These are phyloP conservation scores for Macaria liturata DNA, from an alignment of 2,888 invertebrate genomes.

Conservation along the genomic window DNA sequence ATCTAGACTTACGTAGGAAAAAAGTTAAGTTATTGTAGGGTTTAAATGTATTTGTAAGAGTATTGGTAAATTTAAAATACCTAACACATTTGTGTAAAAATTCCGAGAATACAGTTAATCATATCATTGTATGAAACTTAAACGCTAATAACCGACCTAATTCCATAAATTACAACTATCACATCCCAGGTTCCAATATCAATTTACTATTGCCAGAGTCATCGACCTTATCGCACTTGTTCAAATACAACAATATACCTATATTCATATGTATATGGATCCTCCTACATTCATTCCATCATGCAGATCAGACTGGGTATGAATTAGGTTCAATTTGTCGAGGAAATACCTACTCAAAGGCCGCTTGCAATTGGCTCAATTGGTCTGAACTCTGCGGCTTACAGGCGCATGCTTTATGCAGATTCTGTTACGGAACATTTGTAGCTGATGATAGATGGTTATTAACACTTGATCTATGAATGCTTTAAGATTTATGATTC, in stretches of 20 bases:
- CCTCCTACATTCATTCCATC: conserved; percentile 9
- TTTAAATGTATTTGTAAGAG: too few species aligned
- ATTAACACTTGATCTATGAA: background rate
- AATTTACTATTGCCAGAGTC: conserved; percentile 8
- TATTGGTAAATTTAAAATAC: too few species aligned
- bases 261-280: too few species aligned
- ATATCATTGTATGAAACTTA: too few species aligned
- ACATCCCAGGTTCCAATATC: background rate
- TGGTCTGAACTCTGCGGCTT: conserved; percentile 47
- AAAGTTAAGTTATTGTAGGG: too few species aligned
- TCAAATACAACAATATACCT: conserved; percentile 7
- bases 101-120: too few species aligned
- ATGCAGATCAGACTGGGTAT: conserved; percentile 23
- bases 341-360: conserved; percentile 58
- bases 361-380: conserved; percentile 70
- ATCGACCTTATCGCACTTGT: conserved; percentile 18
- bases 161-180: background rate
- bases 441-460: conserved; percentile 4
- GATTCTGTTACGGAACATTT: conserved; percentile 14
- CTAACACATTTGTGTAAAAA: too few species aligned
- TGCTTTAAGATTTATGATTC: too few species aligned
- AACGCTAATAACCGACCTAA: too few species aligned
- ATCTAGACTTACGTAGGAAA: too few species aligned
- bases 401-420: conserved; percentile 10
- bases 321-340: conserved; percentile 54